phyloP scores from a whole-genome alignment of 2,113 vertebrate species.

The Phyllostomus hastatus region DNA sequence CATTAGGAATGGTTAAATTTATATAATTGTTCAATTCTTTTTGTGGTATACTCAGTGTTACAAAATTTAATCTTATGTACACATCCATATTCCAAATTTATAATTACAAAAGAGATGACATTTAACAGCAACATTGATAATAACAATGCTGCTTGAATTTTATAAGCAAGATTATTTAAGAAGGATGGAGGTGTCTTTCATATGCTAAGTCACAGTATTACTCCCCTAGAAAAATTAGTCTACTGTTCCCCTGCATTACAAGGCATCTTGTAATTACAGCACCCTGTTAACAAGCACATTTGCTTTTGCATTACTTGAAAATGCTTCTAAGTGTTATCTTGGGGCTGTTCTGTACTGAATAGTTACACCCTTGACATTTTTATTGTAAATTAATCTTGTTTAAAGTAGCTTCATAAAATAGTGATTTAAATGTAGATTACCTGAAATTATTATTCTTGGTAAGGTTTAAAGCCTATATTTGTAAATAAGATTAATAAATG shows the following conservation, averaged over 20 bases:
- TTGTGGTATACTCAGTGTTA: background rate
- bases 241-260: background rate
- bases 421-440: background rate
- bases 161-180: background rate
- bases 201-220: background rate
- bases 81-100: background rate
- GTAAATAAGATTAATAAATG: background rate
- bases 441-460: background rate
- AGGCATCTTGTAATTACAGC: background rate
- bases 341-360: background rate
- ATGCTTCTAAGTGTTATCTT: background rate
- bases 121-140: background rate
- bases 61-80: background rate
- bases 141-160: background rate
- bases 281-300: background rate
- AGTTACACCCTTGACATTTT: background rate
- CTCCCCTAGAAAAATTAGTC: background rate
- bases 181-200: background rate
- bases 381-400: background rate
- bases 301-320: conserved; percentile 14
- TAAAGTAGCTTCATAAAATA: background rate
- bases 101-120: background rate
- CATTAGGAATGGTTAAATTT: background rate
- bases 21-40: background rate
- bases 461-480: background rate